A percentile compares a stretch with the other conserved stretches of the same genome.
Conservation (phyloP, 2,888 invertebrate species). For the Copidosoma aretas region DNA sequence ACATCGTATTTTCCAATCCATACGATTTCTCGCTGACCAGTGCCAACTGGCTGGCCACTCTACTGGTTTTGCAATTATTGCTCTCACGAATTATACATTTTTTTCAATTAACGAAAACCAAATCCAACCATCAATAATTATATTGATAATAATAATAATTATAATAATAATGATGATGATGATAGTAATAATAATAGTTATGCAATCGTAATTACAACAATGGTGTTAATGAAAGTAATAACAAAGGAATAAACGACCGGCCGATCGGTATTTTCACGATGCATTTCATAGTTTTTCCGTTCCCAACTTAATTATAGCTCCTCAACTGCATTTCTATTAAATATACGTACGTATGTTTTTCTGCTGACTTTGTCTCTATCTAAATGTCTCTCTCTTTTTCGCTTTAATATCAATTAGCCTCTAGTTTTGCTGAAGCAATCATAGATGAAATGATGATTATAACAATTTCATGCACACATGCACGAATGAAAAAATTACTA, state of each 20-base stretch:
- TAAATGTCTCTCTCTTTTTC: conserved; percentile 6
- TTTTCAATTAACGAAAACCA: conserved; percentile 55
- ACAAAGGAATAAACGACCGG: conserved; percentile 44
- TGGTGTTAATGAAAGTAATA: conserved; percentile 47
- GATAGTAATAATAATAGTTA: no score
- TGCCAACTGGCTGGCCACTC: background rate
- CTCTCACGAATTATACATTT: conserved; percentile 42
- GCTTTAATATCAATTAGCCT: conserved; percentile 14
- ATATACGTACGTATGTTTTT: background rate
- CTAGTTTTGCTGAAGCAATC: conserved; percentile 26
- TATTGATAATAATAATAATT: conserved; percentile 46
- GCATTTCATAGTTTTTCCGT: conserved; percentile 33
- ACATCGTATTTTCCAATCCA: conserved; percentile 21
- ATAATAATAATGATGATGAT: no score
- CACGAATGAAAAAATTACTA: conserved; percentile 27
- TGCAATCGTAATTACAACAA: no score
- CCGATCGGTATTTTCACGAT: conserved; percentile 42
- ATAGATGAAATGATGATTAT: no score
- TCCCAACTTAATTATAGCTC: no score
- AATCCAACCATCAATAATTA: conserved; percentile 44
- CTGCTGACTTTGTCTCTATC: background rate
- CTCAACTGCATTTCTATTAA: conserved; percentile 2
- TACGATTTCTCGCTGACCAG: conserved; percentile 11
- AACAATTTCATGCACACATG: conserved; percentile 24
- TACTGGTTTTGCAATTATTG: conserved; percentile 34